A percentile compares a stretch with the other conserved stretches of the same genome.
Evolutionary conservation across 2,888 invertebrate genomes (phyloP).

Genomic region (Strigamia transsilvanica): DNA sequence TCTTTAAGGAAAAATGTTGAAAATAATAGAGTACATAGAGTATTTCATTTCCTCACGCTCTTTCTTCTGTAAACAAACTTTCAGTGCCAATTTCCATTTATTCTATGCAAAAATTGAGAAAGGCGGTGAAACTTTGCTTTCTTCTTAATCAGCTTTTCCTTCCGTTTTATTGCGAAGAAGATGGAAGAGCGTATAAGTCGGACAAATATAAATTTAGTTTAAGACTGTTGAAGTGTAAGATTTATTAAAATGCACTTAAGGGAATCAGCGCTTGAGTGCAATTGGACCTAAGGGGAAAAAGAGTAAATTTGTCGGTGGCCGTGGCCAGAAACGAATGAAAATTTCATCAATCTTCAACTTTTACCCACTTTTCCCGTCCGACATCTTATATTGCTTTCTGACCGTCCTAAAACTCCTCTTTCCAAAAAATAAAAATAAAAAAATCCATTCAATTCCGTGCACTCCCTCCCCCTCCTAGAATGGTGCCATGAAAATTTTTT

Average conservation of each 20-base stretch:
- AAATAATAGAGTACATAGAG: conserved; percentile 19
- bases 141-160: conserved; percentile 22
- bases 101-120: neutral
- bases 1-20: neutral
- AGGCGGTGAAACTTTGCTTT: neutral
- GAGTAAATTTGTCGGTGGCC: conserved; percentile 43
- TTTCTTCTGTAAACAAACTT: too few species aligned
- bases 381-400: neutral
- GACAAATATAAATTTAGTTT: neutral
- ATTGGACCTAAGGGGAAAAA: conserved; percentile 21
- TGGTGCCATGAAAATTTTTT: neutral
- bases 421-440: neutral
- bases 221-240: conserved; percentile 37
- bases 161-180: neutral
- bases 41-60: too few species aligned
- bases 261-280: conserved; percentile 33
- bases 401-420: neutral
- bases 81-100: neutral
- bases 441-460: too few species aligned
- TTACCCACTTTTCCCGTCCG: neutral
- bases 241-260: conserved; percentile 49
- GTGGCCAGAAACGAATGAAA: conserved; percentile 43
- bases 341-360: conserved; percentile 28
- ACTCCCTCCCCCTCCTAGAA: too few species aligned
- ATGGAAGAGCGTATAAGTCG: neutral